These are phyloP conservation scores for Acyrthosiphon pisum DNA, from an alignment of 1,140 invertebrate species.

Conservation along the genomic window DNA sequence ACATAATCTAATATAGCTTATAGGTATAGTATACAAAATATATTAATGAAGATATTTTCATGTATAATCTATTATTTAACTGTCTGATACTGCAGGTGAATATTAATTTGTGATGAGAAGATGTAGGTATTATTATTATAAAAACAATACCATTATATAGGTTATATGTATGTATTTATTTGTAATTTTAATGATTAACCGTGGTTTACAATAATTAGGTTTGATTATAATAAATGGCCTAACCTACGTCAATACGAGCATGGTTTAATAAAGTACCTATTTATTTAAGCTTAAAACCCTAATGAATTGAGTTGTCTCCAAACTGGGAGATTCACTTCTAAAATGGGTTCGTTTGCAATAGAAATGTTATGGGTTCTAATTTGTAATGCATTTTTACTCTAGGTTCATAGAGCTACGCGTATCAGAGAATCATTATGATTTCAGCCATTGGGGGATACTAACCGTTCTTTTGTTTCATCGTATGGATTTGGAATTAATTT, in stretches of 20 bases:
- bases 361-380: background rate
- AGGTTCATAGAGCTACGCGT: background rate
- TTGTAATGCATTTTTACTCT: background rate
- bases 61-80: background rate
- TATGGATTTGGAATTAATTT: background rate
- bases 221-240: background rate
- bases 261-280: background rate
- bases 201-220: background rate
- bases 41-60: background rate
- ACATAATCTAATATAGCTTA: too few relatives aligned
- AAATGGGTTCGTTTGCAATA: background rate
- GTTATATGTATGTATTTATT: background rate
- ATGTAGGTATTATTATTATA: too few relatives aligned
- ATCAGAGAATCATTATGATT: background rate
- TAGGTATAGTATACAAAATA: background rate
- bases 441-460: background rate
- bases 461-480: background rate
- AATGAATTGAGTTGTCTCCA: background rate
- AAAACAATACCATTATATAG: too few relatives aligned
- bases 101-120: too few relatives aligned
- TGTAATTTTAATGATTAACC: background rate
- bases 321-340: too few relatives aligned
- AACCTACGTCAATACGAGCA: background rate
- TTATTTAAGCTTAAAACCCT: background rate
- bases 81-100: too few relatives aligned